Base-by-base conservation (phyloP, 2,797 vertebrate species). In the Eurystomus glaucurus region DNA sequence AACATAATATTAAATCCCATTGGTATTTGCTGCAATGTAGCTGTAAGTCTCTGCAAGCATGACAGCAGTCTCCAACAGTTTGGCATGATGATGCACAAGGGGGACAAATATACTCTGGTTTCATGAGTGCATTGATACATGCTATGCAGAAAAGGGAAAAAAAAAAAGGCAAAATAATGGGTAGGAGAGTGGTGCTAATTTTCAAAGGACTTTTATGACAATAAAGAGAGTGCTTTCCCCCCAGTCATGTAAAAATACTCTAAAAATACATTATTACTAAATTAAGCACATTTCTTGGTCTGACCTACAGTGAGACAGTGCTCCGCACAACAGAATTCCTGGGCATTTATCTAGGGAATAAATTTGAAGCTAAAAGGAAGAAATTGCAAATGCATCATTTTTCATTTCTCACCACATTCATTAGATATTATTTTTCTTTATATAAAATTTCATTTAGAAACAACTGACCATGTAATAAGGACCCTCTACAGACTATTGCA, bases 171-270 rank as follows among this genome's bases (percentile, higher is more conserved):
- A 54, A 83, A 78, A 9, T 41, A 57, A 54, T 14, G 20, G 4
- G 8, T 28, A 78, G 6, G 6, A 90, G 11, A 55, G 11, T 39
- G 9, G 2, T 4, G 1, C 21, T 26, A 45, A 35, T 71, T 90
- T 95, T 88, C 18, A 29, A 7, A 62, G 28, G 2, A 74, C 29
- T 79, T 90, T 70, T 70, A 37, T 45, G 15, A 29, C 10, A 74
- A 54, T 57, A 46, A 60, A 51, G 16, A 57, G 12, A 48, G 5
- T 51, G 0, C 20, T 74, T n/a, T 6, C 2, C 3, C 0, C 4
- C 3, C 5, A 25, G n/a, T 16, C 5, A 66, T 25, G 15, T 46
- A 6, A 87, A 85, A 86, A 81, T 45, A 51, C 7, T 89, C 54
- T 46, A 46, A 66, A 85, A 85, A 45, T 39, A 51, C 7, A 20